Percentiles rank a stretch among this genome's conserved stretches.
These are phyloP conservation scores for Diadema setosum DNA, from an alignment of 35 echinoderm and acorn worm genomes.

Conservation along the genomic window DNA sequence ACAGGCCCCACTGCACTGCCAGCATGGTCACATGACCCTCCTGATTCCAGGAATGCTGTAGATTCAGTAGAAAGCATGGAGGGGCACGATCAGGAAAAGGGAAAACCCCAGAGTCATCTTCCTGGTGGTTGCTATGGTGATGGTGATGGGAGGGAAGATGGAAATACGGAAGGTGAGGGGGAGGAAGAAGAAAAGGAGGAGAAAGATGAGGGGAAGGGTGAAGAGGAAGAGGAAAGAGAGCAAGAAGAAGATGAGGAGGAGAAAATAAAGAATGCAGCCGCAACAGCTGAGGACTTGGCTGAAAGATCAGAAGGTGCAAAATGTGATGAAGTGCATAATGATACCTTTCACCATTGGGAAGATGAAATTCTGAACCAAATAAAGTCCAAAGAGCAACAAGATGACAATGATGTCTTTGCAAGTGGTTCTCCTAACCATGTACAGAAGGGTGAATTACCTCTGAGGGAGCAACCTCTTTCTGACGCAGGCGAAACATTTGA, in stretches of 20 bases:
- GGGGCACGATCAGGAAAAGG: neutral
- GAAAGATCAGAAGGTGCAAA: neutral
- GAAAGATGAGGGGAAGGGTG: neutral
- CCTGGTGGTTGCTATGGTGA: neutral
- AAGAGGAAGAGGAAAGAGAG: no score
- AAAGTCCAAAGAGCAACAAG: neutral
- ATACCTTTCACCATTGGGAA: no score
- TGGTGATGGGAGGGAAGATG: neutral
- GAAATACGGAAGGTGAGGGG: neutral
- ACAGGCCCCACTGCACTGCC: neutral
- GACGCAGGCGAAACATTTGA: no score
- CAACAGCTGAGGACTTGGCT: no score
- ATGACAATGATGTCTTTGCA: no score
- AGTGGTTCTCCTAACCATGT: no score
- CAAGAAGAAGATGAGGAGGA: conserved; percentile 10
- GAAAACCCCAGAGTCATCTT: neutral
- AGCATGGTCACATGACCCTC: neutral
- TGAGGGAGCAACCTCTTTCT: no score
- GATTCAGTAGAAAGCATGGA: neutral
- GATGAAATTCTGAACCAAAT: neutral
- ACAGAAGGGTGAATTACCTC: no score
- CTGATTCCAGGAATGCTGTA: neutral
- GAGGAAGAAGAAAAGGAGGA: neutral
- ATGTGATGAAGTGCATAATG: neutral
- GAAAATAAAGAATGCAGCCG: neutral